Evolutionary conservation across 2,888 invertebrate genomes (phyloP), one percentile per base, ranked within the genome.

Genomic region (Hyposoter dolosus): DNA sequence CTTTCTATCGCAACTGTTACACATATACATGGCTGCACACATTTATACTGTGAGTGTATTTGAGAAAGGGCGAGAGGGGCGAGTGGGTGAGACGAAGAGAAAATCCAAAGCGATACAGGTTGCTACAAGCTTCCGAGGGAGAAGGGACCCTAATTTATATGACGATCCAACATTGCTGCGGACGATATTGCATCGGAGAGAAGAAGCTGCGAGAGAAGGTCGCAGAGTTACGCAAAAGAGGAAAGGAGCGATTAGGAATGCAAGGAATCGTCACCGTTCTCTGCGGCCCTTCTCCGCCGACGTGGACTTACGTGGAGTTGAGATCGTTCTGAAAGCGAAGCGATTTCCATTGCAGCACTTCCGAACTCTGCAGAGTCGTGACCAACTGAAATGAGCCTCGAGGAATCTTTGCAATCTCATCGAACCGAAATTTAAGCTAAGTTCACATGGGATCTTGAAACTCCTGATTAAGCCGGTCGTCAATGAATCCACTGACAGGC

Each of bases 91-190:
- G 66, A 66, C 45, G 35, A 28, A 65, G 65, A 35, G 17, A 50
- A 63, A 79, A 45, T 53, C 40, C n/a, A 32, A 60, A 1, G 60
- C 28, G 56, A 60, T 28, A 43, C 35, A 28, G 56, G 28, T 23
- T 53, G 45, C 50, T n/a, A 65, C 56, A 9, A 71, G 77, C 35
- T 65, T 60, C 53, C n/a, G 43, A 66, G 81, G 28, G 77, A 65
- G 72, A 63, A 50, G 72, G 23, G 47, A 76, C 10, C 63, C 50
- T 76, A 76, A 78, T 78, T 78, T 78, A 78, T 78, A 43, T 56
- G 43, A 53, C 53, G n/a, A 75, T 60, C 23, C 50, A 68, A 76
- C 60, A 47, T 63, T 63, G 68, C 50, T 50, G 56, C 74, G 3
- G 10, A 40, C 19, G 71, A 43, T 40, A 32, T 65, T 76, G 63